Percentiles rank a stretch among this genome's conserved stretches.
Evolutionary conservation across 2,113 vertebrate genomes (phyloP).

Genomic region (Oplegnathus fasciatus): DNA sequence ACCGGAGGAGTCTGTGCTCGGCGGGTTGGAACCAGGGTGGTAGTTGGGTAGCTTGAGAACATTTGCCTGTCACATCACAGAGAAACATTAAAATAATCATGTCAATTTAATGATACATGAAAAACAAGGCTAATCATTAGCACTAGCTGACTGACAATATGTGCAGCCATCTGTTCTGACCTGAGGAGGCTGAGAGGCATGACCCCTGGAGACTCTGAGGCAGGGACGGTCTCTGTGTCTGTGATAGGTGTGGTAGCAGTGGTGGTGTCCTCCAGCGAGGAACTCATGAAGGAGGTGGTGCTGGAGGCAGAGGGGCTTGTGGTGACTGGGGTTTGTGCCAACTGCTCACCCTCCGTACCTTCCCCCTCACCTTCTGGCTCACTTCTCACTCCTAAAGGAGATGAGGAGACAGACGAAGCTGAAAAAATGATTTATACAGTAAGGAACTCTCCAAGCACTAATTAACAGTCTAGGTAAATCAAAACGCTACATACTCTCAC

Average conservation of each 20-base stretch:
- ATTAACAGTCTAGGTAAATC: not conserved
- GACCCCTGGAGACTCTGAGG: slow-evolving; percentile 95
- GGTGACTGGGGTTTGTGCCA: slow-evolving; percentile 96
- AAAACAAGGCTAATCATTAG: not conserved
- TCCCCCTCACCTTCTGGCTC: slow-evolving; percentile 91
- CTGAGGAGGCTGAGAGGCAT: slow-evolving; percentile 98
- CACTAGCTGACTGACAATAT: not conserved
- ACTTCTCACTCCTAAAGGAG: slow-evolving; percentile 78
- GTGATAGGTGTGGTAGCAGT: slow-evolving; percentile 98
- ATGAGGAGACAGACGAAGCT: not conserved
- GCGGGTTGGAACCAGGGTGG: slow-evolving; percentile 91
- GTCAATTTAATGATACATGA: accelerated
- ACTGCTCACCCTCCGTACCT: slow-evolving; percentile 88
- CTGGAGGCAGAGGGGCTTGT: slow-evolving; percentile 98
- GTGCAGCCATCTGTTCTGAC: slow-evolving; percentile 72
- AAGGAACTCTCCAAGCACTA: not conserved
- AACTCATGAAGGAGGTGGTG: slow-evolving; percentile 99
- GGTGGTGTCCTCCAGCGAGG: slow-evolving; percentile 97
- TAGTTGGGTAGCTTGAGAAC: slow-evolving; percentile 99
- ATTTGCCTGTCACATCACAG: slow-evolving; percentile 89
- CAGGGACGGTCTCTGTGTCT: slow-evolving; percentile 95
- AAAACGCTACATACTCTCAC: slow-evolving; percentile 70
- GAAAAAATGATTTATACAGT: not conserved
- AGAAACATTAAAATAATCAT: not conserved
- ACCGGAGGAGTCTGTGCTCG: slow-evolving; percentile 97